Base-by-base conservation (phyloP, 2,113 vertebrate species). In the Ailuropoda melanoleuca region DNA sequence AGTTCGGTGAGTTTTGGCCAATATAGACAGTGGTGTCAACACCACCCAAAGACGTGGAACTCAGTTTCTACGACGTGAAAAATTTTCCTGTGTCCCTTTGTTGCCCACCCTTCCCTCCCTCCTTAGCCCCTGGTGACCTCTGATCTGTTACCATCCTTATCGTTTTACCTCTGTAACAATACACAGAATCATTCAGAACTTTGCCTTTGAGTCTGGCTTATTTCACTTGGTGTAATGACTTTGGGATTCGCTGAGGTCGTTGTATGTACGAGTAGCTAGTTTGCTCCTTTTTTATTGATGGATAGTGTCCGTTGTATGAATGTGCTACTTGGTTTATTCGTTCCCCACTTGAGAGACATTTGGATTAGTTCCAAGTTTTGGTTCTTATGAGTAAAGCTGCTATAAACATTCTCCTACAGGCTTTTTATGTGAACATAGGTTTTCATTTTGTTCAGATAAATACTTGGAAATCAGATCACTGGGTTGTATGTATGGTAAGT, bases 81-180 rank as follows among this genome's bases (percentile, higher is more conserved):
- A 13, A 2, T 43, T 12, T 55, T 66, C 15, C 34, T 14, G 3
- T 7, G 24, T 60, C 31, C 1, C 12, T 77, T 6, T 10, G 26
- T 7, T 4, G 6, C 13, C n/a, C 34, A 0, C 11, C 24, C 18
- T 24, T 15, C 4, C 21, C 11, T 5, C 13, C 2, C 31, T 11
- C 13, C 9, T 72, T 39, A 43, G 37, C 1, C 43, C 24, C 66
- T 8, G 26, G 21, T 64, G 6, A 19, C 7, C 26, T 91, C 43
- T 12, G 29, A 29, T 43, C 39, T 31, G 6, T 31, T 13, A 21
- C 3, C 34, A 4, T 19, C 3, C 17, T 19, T 56, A 0, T 8
- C 8, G 6, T 39, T 39, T 48, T 24, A 78, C 18, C 68, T 90
- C 43, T 64, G n/a, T 4, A 6, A 78, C 21, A 75, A 75, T n/a